Evolutionary conservation across 2,888 invertebrate genomes (phyloP).

Genomic region (Pteria penguin): DNA sequence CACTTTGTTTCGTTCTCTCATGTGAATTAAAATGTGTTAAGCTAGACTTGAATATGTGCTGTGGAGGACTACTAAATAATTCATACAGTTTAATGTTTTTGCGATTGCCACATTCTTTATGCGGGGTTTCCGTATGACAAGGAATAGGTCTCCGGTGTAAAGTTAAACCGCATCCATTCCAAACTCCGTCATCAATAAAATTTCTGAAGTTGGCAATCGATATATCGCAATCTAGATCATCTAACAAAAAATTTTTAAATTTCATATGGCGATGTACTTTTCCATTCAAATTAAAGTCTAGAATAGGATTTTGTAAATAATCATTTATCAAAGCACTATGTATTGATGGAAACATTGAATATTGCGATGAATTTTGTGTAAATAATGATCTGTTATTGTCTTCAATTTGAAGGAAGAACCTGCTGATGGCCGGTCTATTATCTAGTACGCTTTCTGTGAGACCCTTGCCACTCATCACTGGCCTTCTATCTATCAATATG

Average conservation of each 20-base stretch:
- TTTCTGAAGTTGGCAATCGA: conserved; percentile 22
- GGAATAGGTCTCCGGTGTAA: conserved; percentile 18
- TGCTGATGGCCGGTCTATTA: conserved; percentile 39
- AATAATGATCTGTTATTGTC: not conserved
- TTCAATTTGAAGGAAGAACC: conserved; percentile 43
- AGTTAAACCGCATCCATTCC: conserved; percentile 24
- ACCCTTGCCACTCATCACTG: conserved; percentile 55
- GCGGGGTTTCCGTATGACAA: not conserved
- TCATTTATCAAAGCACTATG: conserved; percentile 22
- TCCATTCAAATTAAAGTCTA: not conserved
- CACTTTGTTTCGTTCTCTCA: not conserved
- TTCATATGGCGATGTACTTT: too few relatives aligned
- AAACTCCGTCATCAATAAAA: not conserved
- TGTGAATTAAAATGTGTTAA: conserved; percentile 18
- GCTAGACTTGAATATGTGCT: not conserved
- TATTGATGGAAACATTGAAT: conserved; percentile 9
- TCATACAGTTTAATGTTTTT: not conserved
- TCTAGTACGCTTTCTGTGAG: conserved; percentile 57
- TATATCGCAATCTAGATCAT: conserved; percentile 7
- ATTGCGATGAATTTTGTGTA: not conserved
- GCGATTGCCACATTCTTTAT: not conserved
- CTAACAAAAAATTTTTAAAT: not conserved
- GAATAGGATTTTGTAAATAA: conserved; percentile 24
- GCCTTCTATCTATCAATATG: conserved; percentile 62
- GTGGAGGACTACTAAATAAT: conserved; percentile 3